A percentile compares a stretch with the other conserved stretches of the same genome.
Conservation (phyloP, 2,113 vertebrate genomes). For the Percopsis transmontana region DNA sequence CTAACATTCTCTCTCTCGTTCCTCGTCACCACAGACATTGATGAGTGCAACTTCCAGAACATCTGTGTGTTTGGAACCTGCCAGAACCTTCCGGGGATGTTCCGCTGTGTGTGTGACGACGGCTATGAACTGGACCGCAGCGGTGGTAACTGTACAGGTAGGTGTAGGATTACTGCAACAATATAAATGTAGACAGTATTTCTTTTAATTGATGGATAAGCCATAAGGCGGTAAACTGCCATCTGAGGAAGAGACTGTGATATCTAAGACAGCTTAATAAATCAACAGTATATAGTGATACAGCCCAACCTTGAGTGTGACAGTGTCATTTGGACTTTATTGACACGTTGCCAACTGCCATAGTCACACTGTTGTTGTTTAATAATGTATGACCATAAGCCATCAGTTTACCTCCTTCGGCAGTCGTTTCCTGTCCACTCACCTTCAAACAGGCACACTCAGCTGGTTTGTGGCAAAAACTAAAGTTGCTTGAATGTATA, state of each 20-base stretch:
- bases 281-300: neutral
- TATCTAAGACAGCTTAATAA: neutral
- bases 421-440: neutral
- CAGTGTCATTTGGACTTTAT: neutral
- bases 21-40: conserved; percentile 81
- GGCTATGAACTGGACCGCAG: conserved; percentile 91
- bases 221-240: neutral
- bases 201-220: neutral
- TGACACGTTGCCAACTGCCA: neutral
- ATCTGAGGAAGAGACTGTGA: neutral
- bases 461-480: conserved; percentile 1
- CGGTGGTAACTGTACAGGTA: conserved; percentile 92
- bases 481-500: neutral
- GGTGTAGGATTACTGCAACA: conserved; percentile 18
- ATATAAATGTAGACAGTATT: neutral
- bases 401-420: neutral
- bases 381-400: conserved; percentile 6
- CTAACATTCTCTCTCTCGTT: neutral
- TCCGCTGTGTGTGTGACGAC: conserved; percentile 88
- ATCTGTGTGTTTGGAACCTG: conserved; percentile 92
- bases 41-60: conserved; percentile 93
- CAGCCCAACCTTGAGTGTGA: neutral
- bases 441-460: neutral
- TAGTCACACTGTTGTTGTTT: neutral
- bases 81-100: conserved; percentile 94